Percentiles rank a stretch among this genome's conserved stretches.
Evolutionary conservation across 2,797 vertebrate genomes (phyloP).

Genomic region (Mus spretus): DNA sequence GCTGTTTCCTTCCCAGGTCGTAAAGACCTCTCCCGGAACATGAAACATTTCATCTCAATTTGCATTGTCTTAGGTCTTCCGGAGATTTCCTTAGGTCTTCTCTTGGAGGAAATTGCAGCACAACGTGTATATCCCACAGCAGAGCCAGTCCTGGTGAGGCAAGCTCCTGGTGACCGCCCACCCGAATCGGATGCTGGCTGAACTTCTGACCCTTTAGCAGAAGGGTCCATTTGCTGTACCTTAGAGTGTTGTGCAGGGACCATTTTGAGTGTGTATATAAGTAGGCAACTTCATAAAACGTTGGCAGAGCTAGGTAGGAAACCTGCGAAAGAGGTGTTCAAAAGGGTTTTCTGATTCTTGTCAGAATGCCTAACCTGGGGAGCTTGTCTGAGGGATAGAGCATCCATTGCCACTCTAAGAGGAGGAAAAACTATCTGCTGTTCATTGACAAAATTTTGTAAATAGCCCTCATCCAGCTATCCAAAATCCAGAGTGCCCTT

Average conservation of each 20-base stretch:
- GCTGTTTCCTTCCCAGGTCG: neutral
- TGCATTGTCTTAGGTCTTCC: neutral
- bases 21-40: accelerated
- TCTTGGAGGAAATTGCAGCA: neutral
- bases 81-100: no score
- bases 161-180: neutral
- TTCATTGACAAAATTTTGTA: neutral
- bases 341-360: no score
- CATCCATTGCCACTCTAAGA: neutral
- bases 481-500: neutral
- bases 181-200: neutral
- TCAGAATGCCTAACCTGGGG: accelerated
- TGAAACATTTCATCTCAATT: neutral
- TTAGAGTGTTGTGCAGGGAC: neutral
- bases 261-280: no score
- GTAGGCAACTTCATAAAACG: accelerated
- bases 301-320: no score
- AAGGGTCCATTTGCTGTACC: neutral
- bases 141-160: neutral
- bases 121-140: no score
- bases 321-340: neutral
- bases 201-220: no score
- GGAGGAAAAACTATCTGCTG: neutral
- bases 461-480: neutral
- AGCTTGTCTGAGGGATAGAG: neutral